A percentile compares a stretch with the other conserved stretches of the same genome.
These are phyloP conservation scores for Esperia sulphurella DNA, from an alignment of 2,888 invertebrate genomes.

Conservation along the genomic window DNA sequence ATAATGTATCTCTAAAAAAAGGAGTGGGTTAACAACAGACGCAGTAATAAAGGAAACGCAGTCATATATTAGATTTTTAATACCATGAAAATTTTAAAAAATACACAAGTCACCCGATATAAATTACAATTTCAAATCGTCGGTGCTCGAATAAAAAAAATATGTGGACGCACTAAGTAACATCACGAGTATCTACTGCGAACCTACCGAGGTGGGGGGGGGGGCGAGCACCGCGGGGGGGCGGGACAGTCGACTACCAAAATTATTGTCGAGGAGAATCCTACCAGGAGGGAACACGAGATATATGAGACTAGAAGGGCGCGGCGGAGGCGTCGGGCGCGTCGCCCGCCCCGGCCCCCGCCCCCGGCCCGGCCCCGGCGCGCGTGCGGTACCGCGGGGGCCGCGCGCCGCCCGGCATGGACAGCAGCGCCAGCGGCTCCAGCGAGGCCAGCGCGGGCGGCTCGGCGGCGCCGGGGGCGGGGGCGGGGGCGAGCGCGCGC, in stretches of 20 bases:
- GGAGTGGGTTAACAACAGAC: neutral
- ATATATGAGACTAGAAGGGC: slow-evolving; percentile 15
- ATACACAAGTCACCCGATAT: slow-evolving; percentile 50
- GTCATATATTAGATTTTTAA: neutral
- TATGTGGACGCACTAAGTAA: slow-evolving; percentile 25
- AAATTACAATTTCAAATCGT: slow-evolving; percentile 40
- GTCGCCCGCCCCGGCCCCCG: slow-evolving; percentile 10
- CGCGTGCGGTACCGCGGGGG: slow-evolving; percentile 45
- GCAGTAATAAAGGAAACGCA: too few species aligned
- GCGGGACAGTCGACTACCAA: slow-evolving; percentile 36
- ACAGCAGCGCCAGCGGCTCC: slow-evolving; percentile 53
- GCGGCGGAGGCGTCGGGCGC: slow-evolving; percentile 9
- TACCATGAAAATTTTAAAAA: slow-evolving; percentile 45
- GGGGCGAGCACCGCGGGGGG: slow-evolving; percentile 6
- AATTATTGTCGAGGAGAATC: slow-evolving; percentile 60
- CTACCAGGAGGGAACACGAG: slow-evolving; percentile 5
- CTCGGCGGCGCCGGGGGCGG: slow-evolving; percentile 21
- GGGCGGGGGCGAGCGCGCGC: slow-evolving; percentile 16
- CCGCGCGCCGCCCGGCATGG: slow-evolving; percentile 15
- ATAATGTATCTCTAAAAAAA: neutral
- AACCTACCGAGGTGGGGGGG: slow-evolving; percentile 5
- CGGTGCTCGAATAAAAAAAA: slow-evolving; percentile 42
- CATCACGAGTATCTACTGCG: slow-evolving; percentile 32
- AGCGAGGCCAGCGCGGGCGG: slow-evolving; percentile 23
- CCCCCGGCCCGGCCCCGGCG: slow-evolving; percentile 14